Percentiles rank a stretch among this genome's conserved stretches.
Conservation (phyloP, 2,888 invertebrate species). For the Noctua comes region DNA sequence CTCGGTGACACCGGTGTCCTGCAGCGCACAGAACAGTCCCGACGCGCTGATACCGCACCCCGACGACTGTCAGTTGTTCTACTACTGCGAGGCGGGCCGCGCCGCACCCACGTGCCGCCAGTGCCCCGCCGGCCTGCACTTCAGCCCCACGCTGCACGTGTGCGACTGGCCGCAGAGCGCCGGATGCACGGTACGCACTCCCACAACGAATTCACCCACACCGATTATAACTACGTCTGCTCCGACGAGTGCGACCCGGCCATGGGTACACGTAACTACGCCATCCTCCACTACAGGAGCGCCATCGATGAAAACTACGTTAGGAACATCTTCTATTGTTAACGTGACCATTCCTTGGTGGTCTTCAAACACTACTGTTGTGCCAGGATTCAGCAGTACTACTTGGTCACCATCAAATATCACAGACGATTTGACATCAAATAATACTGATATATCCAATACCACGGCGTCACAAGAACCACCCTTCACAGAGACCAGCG, state of each 20-base stretch:
- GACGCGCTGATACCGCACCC: constrained; percentile 72
- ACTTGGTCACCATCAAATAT: no score
- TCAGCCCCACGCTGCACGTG: constrained; percentile 69
- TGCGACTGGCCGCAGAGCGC: constrained; percentile 70
- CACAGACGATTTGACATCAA: no score
- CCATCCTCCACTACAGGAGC: neutral
- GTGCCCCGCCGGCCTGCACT: constrained; percentile 73
- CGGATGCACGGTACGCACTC: constrained; percentile 60
- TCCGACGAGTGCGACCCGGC: constrained; percentile 19
- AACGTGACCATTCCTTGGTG: no score
- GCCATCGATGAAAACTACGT: neutral
- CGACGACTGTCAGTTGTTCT: constrained; percentile 74
- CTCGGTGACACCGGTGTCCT: constrained; percentile 63
- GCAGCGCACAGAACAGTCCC: constrained; percentile 50
- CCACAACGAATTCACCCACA: neutral
- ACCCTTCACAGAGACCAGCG: neutral
- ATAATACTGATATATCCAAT: no score
- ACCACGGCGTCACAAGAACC: no score
- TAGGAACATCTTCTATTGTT: no score
- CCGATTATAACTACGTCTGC: constrained; percentile 12
- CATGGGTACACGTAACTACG: neutral
- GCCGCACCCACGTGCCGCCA: constrained; percentile 50
- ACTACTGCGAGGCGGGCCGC: constrained; percentile 67
- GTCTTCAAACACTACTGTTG: no score
- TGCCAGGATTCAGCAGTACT: no score